These are phyloP conservation scores for Agrypnia vestita DNA, from an alignment of 1,140 invertebrate species.

Conservation along the genomic window DNA sequence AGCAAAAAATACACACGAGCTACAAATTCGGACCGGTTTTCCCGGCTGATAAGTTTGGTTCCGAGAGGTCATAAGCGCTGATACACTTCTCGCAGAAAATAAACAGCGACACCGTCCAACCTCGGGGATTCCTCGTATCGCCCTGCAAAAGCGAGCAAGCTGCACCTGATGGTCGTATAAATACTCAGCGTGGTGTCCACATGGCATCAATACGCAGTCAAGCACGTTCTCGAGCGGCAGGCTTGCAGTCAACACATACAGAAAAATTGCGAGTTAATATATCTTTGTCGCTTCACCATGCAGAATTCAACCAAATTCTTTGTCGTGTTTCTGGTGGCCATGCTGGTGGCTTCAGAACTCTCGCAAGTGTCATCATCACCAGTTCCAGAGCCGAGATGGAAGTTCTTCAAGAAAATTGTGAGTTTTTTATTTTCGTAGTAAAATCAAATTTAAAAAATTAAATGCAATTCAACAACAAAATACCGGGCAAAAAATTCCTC, in stretches of 20 bases:
- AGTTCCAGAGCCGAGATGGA: not conserved
- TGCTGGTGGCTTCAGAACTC: not conserved
- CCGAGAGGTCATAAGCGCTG: not conserved
- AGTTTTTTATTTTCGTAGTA: not conserved
- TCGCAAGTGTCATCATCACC: not conserved
- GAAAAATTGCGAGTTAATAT: no score
- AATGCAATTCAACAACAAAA: not conserved
- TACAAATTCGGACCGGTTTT: not conserved
- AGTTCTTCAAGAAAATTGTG: not conserved
- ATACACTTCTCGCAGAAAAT: constrained; percentile 1
- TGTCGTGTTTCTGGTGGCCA: constrained; percentile 2
- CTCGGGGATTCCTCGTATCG: not conserved
- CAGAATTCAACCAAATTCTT: not conserved
- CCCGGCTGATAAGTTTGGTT: not conserved
- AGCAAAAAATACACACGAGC: no score
- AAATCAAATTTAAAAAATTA: no score
- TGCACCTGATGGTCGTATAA: not conserved
- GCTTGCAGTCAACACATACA: not conserved
- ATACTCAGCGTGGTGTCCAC: not conserved
- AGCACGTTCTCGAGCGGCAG: not conserved
- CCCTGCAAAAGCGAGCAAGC: not conserved
- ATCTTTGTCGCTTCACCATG: not conserved
- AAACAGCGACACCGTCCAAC: not conserved
- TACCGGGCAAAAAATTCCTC: not conserved
- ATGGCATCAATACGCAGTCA: not conserved